Evolutionary conservation across 1,140 invertebrate genomes (phyloP).

Genomic region (Zeugodacus cucurbitae): DNA sequence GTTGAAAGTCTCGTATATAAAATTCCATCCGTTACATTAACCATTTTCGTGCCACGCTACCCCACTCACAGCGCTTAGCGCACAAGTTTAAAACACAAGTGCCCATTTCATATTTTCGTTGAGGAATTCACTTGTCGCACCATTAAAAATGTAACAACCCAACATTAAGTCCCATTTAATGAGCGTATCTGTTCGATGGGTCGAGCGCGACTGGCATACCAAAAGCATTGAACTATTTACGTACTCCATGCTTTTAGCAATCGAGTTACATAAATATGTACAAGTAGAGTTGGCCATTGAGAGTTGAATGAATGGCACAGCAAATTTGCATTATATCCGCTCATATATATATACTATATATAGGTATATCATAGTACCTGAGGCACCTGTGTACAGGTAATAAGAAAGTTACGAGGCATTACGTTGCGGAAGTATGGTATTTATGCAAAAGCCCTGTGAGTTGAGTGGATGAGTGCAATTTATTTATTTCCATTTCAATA

Average conservation of each 20-base stretch:
- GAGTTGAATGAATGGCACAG: background rate
- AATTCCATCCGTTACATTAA: background rate
- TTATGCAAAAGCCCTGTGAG: background rate
- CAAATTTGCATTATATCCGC: background rate
- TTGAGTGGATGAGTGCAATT: background rate
- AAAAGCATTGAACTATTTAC: background rate
- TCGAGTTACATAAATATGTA: background rate
- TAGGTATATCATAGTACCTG: background rate
- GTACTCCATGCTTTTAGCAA: no score
- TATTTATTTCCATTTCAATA: background rate
- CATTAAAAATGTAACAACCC: background rate
- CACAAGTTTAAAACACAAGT: background rate
- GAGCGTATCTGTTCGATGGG: background rate
- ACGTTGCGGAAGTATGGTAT: background rate
- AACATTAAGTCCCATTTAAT: background rate
- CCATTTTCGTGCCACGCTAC: background rate
- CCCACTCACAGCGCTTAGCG: background rate
- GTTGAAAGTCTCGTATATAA: background rate
- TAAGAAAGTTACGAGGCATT: background rate
- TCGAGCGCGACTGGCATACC: background rate
- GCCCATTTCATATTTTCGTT: background rate
- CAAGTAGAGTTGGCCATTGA: background rate
- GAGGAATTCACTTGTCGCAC: background rate
- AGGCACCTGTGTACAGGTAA: background rate
- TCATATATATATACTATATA: background rate